Evolutionary conservation across 2,888 invertebrate species (phyloP).

Genomic region (Agrotis puta): DNA sequence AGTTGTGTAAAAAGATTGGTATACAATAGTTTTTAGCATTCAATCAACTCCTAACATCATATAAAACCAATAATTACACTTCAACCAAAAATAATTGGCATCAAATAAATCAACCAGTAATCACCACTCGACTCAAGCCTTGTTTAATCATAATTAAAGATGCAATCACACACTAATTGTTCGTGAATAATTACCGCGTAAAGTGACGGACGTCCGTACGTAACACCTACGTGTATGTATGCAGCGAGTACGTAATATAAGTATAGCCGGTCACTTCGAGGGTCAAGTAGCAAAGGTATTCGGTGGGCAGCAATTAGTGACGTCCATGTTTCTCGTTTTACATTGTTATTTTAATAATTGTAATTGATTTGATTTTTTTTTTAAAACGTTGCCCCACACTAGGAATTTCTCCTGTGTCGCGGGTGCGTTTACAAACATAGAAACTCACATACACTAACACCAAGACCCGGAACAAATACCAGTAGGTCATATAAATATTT

Average conservation of each 20-base stretch:
- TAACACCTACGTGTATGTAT: neutral
- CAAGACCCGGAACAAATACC: too few relatives aligned
- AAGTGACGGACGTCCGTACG: slow-evolving; percentile 23
- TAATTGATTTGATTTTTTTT: too few relatives aligned
- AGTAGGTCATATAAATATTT: too few relatives aligned
- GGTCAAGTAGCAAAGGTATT: slow-evolving; percentile 60
- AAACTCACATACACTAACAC: too few relatives aligned
- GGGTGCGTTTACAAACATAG: too few relatives aligned
- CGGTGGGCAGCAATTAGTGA: slow-evolving; percentile 44
- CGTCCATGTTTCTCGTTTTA: slow-evolving; percentile 35
- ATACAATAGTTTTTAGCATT: too few relatives aligned
- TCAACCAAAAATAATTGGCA: neutral
- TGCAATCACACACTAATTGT: slow-evolving; percentile 44
- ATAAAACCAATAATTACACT: neutral
- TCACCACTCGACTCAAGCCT: slow-evolving; percentile 3
- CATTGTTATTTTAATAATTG: slow-evolving; percentile 9
- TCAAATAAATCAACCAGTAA: slow-evolving; percentile 4
- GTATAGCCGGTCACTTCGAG: slow-evolving; percentile 41
- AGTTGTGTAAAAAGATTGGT: too few relatives aligned
- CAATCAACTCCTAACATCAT: neutral
- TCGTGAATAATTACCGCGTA: slow-evolving; percentile 34
- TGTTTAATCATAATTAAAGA: slow-evolving; percentile 51
- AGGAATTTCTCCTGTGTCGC: too few relatives aligned
- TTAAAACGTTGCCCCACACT: too few relatives aligned
- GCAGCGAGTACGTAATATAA: slow-evolving; percentile 1